Evolutionary conservation across 1,140 invertebrate species (phyloP), one percentile per base, ranked within the genome.

Genomic region (Pseudobourletiella spinata): DNA sequence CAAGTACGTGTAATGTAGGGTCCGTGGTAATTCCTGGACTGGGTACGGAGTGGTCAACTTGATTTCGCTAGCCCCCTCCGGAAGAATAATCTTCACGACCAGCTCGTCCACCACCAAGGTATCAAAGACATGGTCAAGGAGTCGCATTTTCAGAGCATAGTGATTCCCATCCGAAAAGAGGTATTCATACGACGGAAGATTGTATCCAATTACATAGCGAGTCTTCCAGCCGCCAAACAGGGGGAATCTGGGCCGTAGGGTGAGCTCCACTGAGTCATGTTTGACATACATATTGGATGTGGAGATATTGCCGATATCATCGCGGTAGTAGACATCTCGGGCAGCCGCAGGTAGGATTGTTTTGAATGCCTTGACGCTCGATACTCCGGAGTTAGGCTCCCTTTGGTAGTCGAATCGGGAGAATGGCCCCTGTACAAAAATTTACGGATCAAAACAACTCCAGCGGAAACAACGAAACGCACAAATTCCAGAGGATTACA

Each of bases 211-310:
- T 35, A 86, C 88, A 75, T 99, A 99, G 71, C 94, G 88, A 2
- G 95, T 98, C 75, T 92, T 94, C 96, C 96, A 99, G 2, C 97
- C 96, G 54, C 97, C 97, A 79, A 98, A 99, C 0, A 99, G 77
- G 22, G 97, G 97, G 75, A 98, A 99, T 67, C 96, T 79, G 1
- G 97, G 96, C 46, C 91, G 80, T 1, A 99, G 77, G 71, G 98
- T 95, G 1, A 99, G 75, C 73, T 99, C 95, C 18, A 98, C 91
- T 32, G 89, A 88, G 74, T 98, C 93, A 68, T 89, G 87, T 68
- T 87, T 82, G 15, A 88, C 73, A 68, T 86, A 81, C 75, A 98
- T 86, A 73, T 94, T 88, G 1, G 94, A 98, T 4, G 96, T 99
- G 1, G 95, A 98, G 73, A 99, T 99, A 74, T 99, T 99, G 25